Evolutionary conservation across 2,797 vertebrate species (phyloP), one percentile per base, ranked within the genome.

Genomic region (Alcedo quadribrachys): DNA sequence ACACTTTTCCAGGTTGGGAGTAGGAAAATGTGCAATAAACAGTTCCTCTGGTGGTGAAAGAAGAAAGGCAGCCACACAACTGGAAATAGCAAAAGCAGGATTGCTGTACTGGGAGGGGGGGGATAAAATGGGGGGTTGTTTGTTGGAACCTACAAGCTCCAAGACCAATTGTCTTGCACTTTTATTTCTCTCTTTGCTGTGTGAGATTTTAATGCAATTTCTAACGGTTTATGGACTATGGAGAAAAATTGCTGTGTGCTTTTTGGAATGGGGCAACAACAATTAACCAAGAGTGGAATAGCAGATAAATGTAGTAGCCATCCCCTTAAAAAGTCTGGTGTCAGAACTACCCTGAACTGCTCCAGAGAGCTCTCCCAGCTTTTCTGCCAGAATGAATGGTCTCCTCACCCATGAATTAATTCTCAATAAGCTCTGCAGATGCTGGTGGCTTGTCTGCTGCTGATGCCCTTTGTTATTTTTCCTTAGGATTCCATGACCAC

Each of bases 221-320:
- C 28, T 54, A 60, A 32, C 30, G 53, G 30, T 42, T 68, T 42
- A 14, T 69, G 40, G 33, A 32, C 30, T 53, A 14, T 5, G 16
- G 5, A 30, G 18, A 9, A 5, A 48, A 28, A 30, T 6, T 28
- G 1, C 0, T 11, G 10, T 20, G 16, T 43, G 17, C 6, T 8
- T 57, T 63, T 35, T 8, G 6, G n/a, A 63, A 48, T 33, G 67
- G 78, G 66, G 32, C 30, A 61, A 46, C 33, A 75, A 19, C 28
- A 45, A 5, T 35, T 68, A 78, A 62, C 14, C 16, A 63, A 15
- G 15, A 54, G 11, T 42, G 50, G 50, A 27, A 51, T 17, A 51
- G 25, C 25, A 27, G 25, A 51, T 27, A 27, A 16, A 28, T 51
- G 48, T 27, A 51, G 25, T 27, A 28, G 50, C 16, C 50, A 51